Evolutionary conservation across 2,113 vertebrate genomes (phyloP).

Genomic region (Dryoscopus gambensis): DNA sequence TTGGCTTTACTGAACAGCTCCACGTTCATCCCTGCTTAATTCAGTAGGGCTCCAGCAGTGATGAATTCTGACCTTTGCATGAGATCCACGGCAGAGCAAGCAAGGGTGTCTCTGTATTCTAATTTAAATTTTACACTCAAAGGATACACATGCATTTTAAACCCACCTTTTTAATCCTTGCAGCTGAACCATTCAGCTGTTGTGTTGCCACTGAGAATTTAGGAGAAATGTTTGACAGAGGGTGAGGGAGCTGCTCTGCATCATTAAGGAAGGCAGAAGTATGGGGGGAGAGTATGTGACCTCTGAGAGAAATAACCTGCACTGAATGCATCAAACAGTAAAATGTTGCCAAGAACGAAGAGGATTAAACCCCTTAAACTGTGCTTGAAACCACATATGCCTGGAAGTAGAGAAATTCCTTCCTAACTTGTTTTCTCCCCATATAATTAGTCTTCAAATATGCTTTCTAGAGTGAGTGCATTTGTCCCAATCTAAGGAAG

Average conservation of each 20-base stretch:
- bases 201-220: not conserved
- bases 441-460: conserved; percentile 23
- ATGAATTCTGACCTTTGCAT: not conserved
- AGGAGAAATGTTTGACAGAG: not conserved
- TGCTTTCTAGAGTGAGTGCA: not conserved
- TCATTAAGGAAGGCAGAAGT: not conserved
- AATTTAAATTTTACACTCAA: conserved; percentile 27
- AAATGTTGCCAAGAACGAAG: not conserved
- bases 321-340: conserved; percentile 7
- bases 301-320: not conserved
- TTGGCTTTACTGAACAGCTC: not conserved
- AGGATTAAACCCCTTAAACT: conserved; percentile 24
- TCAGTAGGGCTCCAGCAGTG: not conserved
- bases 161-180: not conserved
- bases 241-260: not conserved
- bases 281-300: not conserved
- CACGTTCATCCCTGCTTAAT: not conserved
- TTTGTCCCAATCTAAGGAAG: conserved; percentile 31
- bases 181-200: conserved; percentile 1
- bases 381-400: not conserved
- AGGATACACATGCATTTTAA: not conserved
- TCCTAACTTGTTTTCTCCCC: conserved; percentile 23
- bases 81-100: not conserved
- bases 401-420: not conserved
- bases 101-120: not conserved